phyloP scores from a whole-genome alignment of 2,888 invertebrate genomes.

The Pristionchus entomophagus region DNA sequence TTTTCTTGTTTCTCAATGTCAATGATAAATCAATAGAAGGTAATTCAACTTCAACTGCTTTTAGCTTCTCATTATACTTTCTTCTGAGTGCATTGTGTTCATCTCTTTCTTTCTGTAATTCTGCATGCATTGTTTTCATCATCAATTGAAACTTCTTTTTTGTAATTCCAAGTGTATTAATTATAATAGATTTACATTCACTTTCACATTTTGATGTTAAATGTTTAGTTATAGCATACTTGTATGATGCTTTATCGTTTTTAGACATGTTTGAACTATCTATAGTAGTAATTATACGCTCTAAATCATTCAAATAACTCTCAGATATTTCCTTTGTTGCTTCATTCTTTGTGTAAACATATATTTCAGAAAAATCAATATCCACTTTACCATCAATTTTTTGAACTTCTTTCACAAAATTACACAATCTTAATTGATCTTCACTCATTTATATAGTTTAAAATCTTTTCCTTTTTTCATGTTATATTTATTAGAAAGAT shows the following conservation, averaged over 20 bases:
- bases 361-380: background rate
- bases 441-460: too few species aligned
- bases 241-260: background rate
- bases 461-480: too few species aligned
- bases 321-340: background rate
- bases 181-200: slow-evolving; percentile 2
- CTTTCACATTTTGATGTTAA: background rate
- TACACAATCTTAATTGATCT: too few species aligned
- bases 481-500: too few species aligned
- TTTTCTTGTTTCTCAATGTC: too few species aligned
- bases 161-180: background rate
- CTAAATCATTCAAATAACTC: background rate
- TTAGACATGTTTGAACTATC: background rate
- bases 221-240: background rate
- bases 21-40: background rate
- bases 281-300: background rate
- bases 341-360: background rate
- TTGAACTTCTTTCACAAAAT: background rate
- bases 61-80: too few species aligned
- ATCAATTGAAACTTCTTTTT: background rate
- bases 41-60: too few species aligned
- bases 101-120: background rate
- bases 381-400: background rate
- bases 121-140: background rate
- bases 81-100: background rate